A percentile compares a stretch with the other conserved stretches of the same genome.
phyloP scores from a whole-genome alignment of 2,113 vertebrate genomes.

The Euleptes europaea region DNA sequence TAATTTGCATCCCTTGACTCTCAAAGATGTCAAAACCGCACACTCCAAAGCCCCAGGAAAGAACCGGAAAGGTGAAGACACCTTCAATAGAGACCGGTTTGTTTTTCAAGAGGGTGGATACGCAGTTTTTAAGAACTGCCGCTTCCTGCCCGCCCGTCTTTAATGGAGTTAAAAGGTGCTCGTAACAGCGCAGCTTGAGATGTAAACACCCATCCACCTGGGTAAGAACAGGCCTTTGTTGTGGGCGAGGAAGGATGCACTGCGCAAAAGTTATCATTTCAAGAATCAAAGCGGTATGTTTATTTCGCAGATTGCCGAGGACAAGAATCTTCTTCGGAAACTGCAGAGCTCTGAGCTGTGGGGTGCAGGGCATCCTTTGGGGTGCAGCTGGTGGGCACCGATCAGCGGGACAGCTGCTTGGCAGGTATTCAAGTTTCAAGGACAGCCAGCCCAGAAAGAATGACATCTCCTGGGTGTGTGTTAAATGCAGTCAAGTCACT shows the following conservation, averaged over 20 bases:
- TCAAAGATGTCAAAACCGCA: not conserved
- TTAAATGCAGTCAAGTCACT: too few species aligned
- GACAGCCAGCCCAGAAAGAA: too few species aligned
- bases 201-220: not conserved
- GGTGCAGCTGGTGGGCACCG: not conserved
- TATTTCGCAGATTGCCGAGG: not conserved
- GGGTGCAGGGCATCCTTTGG: not conserved
- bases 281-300: conserved; percentile 12
- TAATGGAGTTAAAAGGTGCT: not conserved
- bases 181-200: not conserved
- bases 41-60: too few species aligned
- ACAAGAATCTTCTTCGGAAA: not conserved
- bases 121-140: not conserved
- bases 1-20: not conserved
- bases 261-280: not conserved
- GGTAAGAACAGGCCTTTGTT: not conserved
- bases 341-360: not conserved
- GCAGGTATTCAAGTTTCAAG: too few species aligned
- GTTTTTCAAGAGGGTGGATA: not conserved
- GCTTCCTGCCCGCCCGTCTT: not conserved
- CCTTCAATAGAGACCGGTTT: not conserved
- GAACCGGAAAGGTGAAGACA: not conserved
- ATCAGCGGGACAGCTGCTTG: too few species aligned
- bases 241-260: not conserved
- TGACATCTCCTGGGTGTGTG: too few species aligned